A percentile compares a stretch with the other conserved stretches of the same genome.
These are phyloP conservation scores for Gymnothorax reevesii DNA, from an alignment of 2,797 vertebrate species.

Conservation along the genomic window DNA sequence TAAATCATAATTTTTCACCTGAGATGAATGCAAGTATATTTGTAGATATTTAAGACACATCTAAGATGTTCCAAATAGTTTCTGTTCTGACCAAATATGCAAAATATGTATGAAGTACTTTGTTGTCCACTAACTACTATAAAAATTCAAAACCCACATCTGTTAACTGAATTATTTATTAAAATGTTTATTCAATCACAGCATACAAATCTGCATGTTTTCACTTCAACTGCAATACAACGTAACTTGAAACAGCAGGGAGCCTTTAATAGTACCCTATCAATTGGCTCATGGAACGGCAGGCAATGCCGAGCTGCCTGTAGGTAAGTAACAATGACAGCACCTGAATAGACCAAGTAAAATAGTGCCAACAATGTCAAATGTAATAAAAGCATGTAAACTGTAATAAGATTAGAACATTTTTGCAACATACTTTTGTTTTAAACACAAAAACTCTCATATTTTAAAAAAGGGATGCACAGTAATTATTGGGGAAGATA, in stretches of 20 bases:
- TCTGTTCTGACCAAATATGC: background rate
- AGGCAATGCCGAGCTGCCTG: background rate
- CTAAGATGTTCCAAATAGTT: constrained; percentile 23
- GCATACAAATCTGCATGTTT: too few relatives aligned
- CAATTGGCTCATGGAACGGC: background rate
- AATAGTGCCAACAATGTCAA: constrained; percentile 10
- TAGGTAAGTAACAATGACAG: constrained; percentile 5
- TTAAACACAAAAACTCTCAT: background rate
- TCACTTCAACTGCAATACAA: too few relatives aligned
- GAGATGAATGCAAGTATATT: constrained; percentile 16
- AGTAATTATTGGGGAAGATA: too few relatives aligned
- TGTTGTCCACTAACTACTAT: too few relatives aligned
- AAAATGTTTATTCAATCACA: too few relatives aligned
- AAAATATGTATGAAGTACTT: too few relatives aligned
- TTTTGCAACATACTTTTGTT: background rate
- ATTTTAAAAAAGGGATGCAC: background rate
- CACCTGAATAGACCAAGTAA: constrained; percentile 15
- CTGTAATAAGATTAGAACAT: constrained; percentile 19
- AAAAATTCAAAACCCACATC: too few relatives aligned
- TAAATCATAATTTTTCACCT: background rate
- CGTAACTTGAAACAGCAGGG: too few relatives aligned
- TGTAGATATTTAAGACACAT: constrained; percentile 20
- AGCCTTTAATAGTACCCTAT: too few relatives aligned
- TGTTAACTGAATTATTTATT: too few relatives aligned
- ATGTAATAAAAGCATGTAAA: background rate